Base-by-base conservation (phyloP, 2,113 vertebrate species). In the Semnopithecus entellus region DNA sequence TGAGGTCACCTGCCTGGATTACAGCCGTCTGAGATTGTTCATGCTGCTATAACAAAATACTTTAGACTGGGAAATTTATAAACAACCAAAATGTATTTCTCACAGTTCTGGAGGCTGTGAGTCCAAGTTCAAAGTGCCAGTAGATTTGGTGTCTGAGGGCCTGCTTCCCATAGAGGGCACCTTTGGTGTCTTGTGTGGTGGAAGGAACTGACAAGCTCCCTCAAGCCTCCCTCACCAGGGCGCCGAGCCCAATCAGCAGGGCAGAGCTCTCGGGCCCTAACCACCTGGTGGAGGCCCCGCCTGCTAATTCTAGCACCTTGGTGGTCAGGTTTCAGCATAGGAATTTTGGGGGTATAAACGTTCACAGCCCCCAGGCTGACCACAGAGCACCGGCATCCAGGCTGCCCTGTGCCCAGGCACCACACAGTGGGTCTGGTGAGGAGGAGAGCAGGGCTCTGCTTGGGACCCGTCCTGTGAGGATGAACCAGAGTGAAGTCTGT, bases 1-100 rank as follows among this genome's bases (percentile, higher is more conserved):
- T 7, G 45, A 5, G 0, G 9, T 30, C 7, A n/a, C 30, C n/a
- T 9, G 32, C 52, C 25, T n/a, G n/a, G 48, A 30, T 25, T 3
- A 27, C 20, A 8, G 30, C 17, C 9, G 0, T 30, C 48, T 25
- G 72, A 35, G 43, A 52, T 8, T 5, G 5, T 12, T 76, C 18
- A 2, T 23, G 38, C 40, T 75, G 27, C 86, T 83, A 12, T 27
- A 20, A 61, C 75, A 40, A 52, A 73, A 57, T 8, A 38, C 32
- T 55, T 78, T 45, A 27, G 55, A 17, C 64, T 73, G 23, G 52
- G 35, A 50, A 61, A 32, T 20, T 38, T 43, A 50, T 50, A 73
- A 40, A 3, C 5, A 59, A 25, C 2, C 35, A 27, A 25, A 11
- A 35, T 73, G 13, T 30, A 8, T 27, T 40, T 11, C 43, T 73